Conservation (phyloP, 2,113 vertebrate species). For the Paracanthobrama guichenoti region DNA sequence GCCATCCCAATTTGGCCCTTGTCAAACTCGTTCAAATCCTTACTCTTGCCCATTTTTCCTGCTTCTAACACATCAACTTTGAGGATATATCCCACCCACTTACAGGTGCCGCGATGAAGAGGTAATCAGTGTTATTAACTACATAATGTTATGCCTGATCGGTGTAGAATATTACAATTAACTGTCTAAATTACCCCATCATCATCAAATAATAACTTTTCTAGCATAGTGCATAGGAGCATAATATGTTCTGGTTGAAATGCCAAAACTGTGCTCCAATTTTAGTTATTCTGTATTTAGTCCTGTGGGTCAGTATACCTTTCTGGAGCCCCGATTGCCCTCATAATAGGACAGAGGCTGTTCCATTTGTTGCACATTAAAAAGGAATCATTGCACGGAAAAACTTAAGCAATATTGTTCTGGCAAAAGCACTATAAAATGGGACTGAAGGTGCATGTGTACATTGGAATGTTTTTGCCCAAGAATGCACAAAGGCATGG, state of each 20-base stretch:
- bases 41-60: too few relatives aligned
- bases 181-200: not conserved
- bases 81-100: too few relatives aligned
- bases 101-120: too few relatives aligned
- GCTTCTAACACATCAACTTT: too few relatives aligned
- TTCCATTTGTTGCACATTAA: constrained; percentile 2
- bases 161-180: not conserved
- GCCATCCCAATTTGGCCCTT: too few relatives aligned
- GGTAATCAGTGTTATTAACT: too few relatives aligned
- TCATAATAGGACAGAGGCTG: not conserved
- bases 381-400: not conserved
- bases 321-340: not conserved
- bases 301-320: not conserved
- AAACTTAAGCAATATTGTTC: not conserved
- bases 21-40: too few relatives aligned
- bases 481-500: constrained; percentile 41
- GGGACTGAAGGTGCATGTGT: constrained; percentile 38
- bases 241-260: not conserved
- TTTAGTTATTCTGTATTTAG: not conserved
- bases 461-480: constrained; percentile 25
- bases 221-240: not conserved
- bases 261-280: not conserved
- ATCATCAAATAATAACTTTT: not conserved
- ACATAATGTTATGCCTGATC: too few relatives aligned
- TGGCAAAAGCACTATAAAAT: not conserved